phyloP scores from a whole-genome alignment of 2,888 invertebrate genomes.

The Cyclophora punctaria region DNA sequence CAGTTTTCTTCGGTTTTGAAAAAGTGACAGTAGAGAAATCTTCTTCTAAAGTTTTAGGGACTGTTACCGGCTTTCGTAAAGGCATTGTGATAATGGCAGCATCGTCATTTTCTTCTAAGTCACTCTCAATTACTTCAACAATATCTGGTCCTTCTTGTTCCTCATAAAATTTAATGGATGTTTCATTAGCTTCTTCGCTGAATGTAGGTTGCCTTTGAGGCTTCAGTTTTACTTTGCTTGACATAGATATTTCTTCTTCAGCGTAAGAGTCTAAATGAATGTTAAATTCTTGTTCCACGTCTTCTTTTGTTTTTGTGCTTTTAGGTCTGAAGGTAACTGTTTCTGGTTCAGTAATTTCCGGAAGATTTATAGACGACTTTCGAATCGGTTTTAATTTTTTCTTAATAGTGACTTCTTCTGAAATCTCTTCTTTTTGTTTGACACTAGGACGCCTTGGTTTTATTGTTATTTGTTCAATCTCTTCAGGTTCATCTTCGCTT shows the following conservation, averaged over 20 bases:
- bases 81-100: slow-evolving; percentile 50
- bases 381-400: slow-evolving; percentile 81
- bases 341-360: slow-evolving; percentile 84
- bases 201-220: slow-evolving; percentile 83
- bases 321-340: slow-evolving; percentile 87
- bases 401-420: slow-evolving; percentile 81
- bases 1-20: slow-evolving; percentile 39
- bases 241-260: slow-evolving; percentile 91
- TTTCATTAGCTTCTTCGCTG: slow-evolving; percentile 85
- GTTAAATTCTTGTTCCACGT: slow-evolving; percentile 92
- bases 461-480: slow-evolving; percentile 58
- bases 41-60: slow-evolving; percentile 45
- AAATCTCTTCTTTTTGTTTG: slow-evolving; percentile 70
- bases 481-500: slow-evolving; percentile 49
- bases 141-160: slow-evolving; percentile 57
- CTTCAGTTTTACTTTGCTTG: slow-evolving; percentile 86
- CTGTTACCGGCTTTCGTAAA: slow-evolving; percentile 54
- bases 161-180: slow-evolving; percentile 79
- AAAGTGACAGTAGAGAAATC: slow-evolving; percentile 56
- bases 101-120: slow-evolving; percentile 59
- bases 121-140: slow-evolving; percentile 65
- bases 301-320: slow-evolving; percentile 85
- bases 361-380: slow-evolving; percentile 79
- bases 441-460: slow-evolving; percentile 54
- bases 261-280: slow-evolving; percentile 89